Evolutionary conservation across 2,888 invertebrate genomes (phyloP).

Genomic region (Perithous albicinctus): DNA sequence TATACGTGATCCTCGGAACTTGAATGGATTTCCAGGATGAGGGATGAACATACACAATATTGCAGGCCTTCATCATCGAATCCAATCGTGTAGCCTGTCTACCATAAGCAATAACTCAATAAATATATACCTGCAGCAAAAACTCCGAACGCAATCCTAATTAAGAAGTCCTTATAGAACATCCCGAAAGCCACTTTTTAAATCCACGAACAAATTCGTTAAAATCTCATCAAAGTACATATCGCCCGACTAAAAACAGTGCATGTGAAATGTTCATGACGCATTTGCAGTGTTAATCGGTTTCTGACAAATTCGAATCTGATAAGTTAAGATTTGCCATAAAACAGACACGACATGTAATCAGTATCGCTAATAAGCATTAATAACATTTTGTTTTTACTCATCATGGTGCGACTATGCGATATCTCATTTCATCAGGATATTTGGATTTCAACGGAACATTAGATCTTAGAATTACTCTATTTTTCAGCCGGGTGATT

Average conservation of each 20-base stretch:
- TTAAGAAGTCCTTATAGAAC: no score
- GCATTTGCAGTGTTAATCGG: background rate
- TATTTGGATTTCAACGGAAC: slow-evolving; percentile 29
- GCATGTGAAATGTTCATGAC: background rate
- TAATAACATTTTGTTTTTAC: background rate
- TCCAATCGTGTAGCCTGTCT: background rate
- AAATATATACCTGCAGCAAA: background rate
- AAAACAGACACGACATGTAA: background rate
- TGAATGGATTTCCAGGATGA: background rate
- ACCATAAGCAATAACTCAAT: background rate
- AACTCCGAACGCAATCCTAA: no score
- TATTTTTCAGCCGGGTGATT: slow-evolving; percentile 49
- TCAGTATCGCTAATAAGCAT: background rate
- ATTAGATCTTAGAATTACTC: slow-evolving; percentile 33
- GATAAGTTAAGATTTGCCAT: background rate
- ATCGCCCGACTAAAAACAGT: background rate
- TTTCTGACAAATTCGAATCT: background rate
- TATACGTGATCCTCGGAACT: background rate
- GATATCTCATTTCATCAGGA: background rate
- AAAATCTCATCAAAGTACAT: background rate
- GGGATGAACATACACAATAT: slow-evolving; percentile 27
- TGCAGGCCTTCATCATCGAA: slow-evolving; percentile 3
- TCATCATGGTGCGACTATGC: background rate
- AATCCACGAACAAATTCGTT: background rate
- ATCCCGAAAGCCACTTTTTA: no score